Conservation (phyloP, 2,113 vertebrate genomes). For the Galbula dea region DNA sequence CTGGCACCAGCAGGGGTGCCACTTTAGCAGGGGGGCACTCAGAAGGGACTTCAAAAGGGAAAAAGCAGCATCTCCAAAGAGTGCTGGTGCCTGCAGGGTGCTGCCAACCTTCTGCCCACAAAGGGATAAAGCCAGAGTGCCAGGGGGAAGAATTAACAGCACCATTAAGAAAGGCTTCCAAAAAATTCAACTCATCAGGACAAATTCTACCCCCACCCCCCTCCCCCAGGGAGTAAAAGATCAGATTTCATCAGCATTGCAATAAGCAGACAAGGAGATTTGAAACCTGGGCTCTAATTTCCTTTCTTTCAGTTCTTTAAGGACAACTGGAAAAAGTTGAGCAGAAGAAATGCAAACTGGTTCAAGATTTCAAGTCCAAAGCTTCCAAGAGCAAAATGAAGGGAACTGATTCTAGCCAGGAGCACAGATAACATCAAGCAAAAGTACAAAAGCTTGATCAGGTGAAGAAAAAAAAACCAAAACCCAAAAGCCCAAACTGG, state of each 20-base stretch:
- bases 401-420: not conserved
- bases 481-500: not conserved
- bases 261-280: not conserved
- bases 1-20: too few relatives aligned
- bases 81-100: too few relatives aligned
- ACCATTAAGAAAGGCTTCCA: too few relatives aligned
- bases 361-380: not conserved
- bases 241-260: not conserved
- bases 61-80: too few relatives aligned
- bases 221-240: not conserved
- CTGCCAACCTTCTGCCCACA: too few relatives aligned
- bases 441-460: slow-evolving; percentile 29
- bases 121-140: too few relatives aligned
- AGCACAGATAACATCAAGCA: not conserved
- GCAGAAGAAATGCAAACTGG: not conserved
- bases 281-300: not conserved
- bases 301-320: not conserved
- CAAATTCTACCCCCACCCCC: too few relatives aligned
- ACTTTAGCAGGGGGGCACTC: too few relatives aligned
- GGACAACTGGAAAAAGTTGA: not conserved
- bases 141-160: too few relatives aligned
- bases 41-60: too few relatives aligned
- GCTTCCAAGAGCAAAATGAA: not conserved
- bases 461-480: not conserved
- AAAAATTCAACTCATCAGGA: too few relatives aligned